Conservation (phyloP, 2,797 vertebrate genomes). For the Arremon aurantiirostris region DNA sequence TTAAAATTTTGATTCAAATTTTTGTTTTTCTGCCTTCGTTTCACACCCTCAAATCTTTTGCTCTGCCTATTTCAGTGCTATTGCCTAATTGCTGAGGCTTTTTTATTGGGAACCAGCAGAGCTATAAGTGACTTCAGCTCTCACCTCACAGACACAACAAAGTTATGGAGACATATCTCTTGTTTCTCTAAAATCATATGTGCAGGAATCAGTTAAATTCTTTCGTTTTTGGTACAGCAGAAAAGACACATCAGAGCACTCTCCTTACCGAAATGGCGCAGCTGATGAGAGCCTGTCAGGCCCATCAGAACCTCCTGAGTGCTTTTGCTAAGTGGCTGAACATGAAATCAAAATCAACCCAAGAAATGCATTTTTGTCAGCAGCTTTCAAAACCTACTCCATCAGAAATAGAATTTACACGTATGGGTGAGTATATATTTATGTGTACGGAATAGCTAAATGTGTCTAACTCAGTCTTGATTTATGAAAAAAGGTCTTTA, state of each 20-base stretch:
- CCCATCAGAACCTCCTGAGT: neutral
- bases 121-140: neutral
- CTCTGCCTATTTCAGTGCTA: neutral
- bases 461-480: neutral
- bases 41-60: neutral
- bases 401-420: neutral
- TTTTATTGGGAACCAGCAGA: neutral
- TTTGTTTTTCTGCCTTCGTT: neutral
- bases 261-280: neutral
- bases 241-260: neutral
- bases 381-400: neutral
- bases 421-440: neutral
- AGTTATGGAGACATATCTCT: neutral
- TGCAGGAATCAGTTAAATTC: neutral
- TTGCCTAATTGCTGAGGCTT: neutral
- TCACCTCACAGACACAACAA: neutral
- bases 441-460: rapidly evolving
- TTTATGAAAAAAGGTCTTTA: neutral
- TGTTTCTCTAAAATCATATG: neutral
- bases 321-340: neutral
- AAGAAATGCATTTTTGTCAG: neutral
- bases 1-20: neutral
- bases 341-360: neutral
- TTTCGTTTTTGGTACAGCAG: neutral
- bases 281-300: neutral